Evolutionary conservation across 1,140 invertebrate genomes (phyloP), one percentile per base, ranked within the genome.

Genomic region (Penaeus indicus): DNA sequence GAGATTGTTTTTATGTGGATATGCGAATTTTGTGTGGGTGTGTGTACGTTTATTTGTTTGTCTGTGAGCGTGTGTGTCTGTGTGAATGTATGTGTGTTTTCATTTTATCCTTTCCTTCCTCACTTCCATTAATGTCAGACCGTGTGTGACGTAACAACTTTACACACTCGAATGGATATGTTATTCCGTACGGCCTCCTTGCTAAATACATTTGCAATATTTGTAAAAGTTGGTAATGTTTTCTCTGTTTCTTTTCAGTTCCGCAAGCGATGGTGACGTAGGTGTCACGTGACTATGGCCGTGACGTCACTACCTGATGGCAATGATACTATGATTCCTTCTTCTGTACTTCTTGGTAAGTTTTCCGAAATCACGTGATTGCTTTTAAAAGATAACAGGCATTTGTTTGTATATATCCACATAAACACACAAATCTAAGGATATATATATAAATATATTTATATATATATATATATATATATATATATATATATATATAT

Each of bases 231-330:
- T 67, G 21, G 60, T 25, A 64, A 13, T 27, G 77, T 54, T 69
- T 61, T 61, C 42, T 27, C 42, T 83, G 54, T 88, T 63, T 69
- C 25, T 47, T 64, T n/a, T 32, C 80, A 88, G 86, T 83, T 32
- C 54, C 86, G 80, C 80, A 83, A 88, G 86, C 67, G 86, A 88
- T 88, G 86, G 86, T 84, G 86, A 88, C 86, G 86, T 88, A 88
- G 86, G 86, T 61, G 83, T 62, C 86, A 77, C 80, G 86, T 83
- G 79, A 88, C 86, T 84, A 88, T 88, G 86, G 86, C 80, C 47
- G 79, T 88, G 86, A 88, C 86, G 79, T 83, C 86, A 88, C 80
- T 63, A 22, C 85, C 78, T 67, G 27, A 75, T 54, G 54, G 67
- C 80, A 88, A 88, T 88, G 69, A 27, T 77, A 88, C 86, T 88